Conservation (phyloP, 1,140 invertebrate genomes). For the Pteromalus puparum region DNA sequence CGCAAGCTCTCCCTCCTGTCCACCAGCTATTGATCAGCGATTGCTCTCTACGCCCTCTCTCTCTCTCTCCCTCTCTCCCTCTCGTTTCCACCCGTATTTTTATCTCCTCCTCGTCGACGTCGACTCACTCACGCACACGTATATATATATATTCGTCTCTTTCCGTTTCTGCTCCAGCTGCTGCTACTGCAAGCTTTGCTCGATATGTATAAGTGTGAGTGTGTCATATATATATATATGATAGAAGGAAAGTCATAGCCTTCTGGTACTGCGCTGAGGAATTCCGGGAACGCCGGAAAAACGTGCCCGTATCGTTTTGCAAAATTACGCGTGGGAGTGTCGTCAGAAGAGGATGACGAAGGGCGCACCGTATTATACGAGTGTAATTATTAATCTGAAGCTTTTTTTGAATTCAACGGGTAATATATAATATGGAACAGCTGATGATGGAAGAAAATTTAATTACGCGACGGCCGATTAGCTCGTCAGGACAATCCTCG, state of each 20-base stretch:
- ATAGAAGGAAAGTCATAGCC: background rate
- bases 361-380: background rate
- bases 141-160: background rate
- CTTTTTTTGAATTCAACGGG: too few relatives aligned
- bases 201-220: too few relatives aligned
- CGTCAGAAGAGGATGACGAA: background rate
- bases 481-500: background rate
- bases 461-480: background rate
- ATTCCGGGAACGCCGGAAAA: background rate
- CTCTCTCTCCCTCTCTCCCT: background rate
- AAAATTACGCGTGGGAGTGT: background rate
- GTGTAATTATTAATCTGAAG: background rate
- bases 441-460: background rate
- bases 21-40: slow-evolving; percentile 22
- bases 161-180: background rate
- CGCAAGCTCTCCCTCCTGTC: slow-evolving; percentile 40
- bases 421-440: too few relatives aligned
- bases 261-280: background rate
- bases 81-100: slow-evolving; percentile 4
- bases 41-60: slow-evolving; percentile 10
- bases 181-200: background rate
- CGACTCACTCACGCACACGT: background rate
- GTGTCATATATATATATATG: too few relatives aligned
- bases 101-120: background rate
- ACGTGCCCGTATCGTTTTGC: background rate